Base-by-base conservation (phyloP, 2,888 invertebrate genomes). In the Callimorpha dominula region DNA sequence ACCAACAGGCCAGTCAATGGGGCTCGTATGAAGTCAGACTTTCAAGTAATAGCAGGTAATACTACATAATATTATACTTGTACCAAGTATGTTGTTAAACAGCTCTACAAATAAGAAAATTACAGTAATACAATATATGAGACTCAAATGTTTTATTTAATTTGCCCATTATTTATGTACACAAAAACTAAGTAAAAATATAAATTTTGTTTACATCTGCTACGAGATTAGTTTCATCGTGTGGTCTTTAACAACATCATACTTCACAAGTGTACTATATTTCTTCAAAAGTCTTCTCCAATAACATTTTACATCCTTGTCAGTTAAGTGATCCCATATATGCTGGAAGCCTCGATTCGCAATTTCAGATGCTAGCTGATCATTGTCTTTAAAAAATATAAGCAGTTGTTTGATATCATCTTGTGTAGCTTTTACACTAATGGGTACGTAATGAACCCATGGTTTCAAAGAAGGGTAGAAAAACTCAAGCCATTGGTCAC, bases 381-480 rank as follows among this genome's bases (percentile, higher is more conserved):
- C 98, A 91, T 99, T 97, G 71, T 96, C 93, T 83, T 96, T 96
- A 42, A 97, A 98, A 95, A 98, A 99, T 65, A 96, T 90, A 8
- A 99, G 93, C 42, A 98, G 91, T 66, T 97, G 96, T 84, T 96
- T 96, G n/a, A 99, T 96, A 80, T 98, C 97, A 63, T 97, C 94
- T 91, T 97, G 96, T 42, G 94, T 96, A 46, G 97, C 97, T 78
- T 96, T 96, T 8, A 96, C 88, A 63, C 91, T 93, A 0, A 99
- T 96, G 0, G 99, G 99, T 80, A 99, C 96, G 90, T 99, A 99
- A 93, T 99, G 99, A 62, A 99, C 97, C 99, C 99, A 99, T 0
- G 99, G 99, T 90, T 98, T 98, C 86, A 99, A 92, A 14, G 97
- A 97, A 5, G 97, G 96, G 89, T 99, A 99, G 92, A 99, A 99